Conservation (phyloP, 2,797 vertebrate genomes). For the Coilia nasus region DNA sequence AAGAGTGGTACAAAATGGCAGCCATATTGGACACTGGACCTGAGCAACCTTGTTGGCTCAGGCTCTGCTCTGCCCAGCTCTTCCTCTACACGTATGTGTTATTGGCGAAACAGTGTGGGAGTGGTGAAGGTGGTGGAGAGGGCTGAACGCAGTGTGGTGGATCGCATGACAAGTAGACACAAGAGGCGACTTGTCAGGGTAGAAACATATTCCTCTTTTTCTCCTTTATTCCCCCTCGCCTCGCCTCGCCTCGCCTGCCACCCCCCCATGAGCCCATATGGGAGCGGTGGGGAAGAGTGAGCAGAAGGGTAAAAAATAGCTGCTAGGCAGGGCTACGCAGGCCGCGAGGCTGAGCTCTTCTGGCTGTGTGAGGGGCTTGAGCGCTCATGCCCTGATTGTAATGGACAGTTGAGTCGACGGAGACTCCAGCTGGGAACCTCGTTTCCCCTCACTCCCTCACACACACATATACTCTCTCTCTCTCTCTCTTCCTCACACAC, state of each 20-base stretch:
- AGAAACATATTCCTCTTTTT: slow-evolving; percentile 35
- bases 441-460: not conserved
- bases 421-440: slow-evolving; percentile 6
- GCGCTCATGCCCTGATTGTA: slow-evolving; percentile 23
- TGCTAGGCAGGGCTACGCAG: slow-evolving; percentile 40
- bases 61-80: not conserved
- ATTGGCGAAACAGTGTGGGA: slow-evolving; percentile 45
- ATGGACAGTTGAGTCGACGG: slow-evolving; percentile 23
- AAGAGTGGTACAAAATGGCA: slow-evolving; percentile 37
- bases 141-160: slow-evolving; percentile 39
- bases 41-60: not conserved
- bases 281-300: slow-evolving; percentile 35
- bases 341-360: slow-evolving; percentile 20
- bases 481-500: not conserved
- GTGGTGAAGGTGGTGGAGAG: not conserved
- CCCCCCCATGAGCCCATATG: slow-evolving; percentile 38
- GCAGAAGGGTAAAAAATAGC: slow-evolving; percentile 28
- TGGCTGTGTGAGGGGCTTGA: slow-evolving; percentile 29
- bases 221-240: not conserved
- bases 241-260: not conserved
- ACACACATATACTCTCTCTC: not conserved
- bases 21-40: slow-evolving; percentile 26
- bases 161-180: slow-evolving; percentile 46
- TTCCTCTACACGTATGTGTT: slow-evolving; percentile 26
- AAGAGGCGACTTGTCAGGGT: slow-evolving; percentile 40